Evolutionary conservation across 1,140 invertebrate species (phyloP), one percentile per base, ranked within the genome.

Genomic region (Drosophila lacteicornis): DNA sequence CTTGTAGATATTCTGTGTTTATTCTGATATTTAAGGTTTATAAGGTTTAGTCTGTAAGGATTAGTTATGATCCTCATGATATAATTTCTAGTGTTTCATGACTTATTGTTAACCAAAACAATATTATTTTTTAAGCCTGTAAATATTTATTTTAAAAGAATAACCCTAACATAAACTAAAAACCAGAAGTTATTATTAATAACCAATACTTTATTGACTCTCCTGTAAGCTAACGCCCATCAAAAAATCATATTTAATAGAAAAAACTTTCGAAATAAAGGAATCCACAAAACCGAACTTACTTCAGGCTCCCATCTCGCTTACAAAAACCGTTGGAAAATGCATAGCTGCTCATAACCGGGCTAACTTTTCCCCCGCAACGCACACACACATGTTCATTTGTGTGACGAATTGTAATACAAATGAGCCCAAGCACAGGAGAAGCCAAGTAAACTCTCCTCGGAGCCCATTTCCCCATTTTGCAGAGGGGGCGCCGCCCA

Each of bases 351-450:
- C 50, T 75, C 61, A 75, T 76, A 77, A 59, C 53, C 55, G 46
- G 55, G 38, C 56, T 71, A 82, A 85, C 51, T 86, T 85, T 79
- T 62, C 46, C 27, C 22, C 51, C 11, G 7, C 43, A 56, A 59
- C 43, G 30, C 55, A 60, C 62, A 60, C 45, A 40, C 17, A 27
- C 12, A 17, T 25, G 42, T 17, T 30, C 38, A 33, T 67, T 70
- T 77, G 58, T 81, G 69, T 88, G 84, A 88, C 80, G 84, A 88
- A 88, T 90, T 88, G 84, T 88, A 86, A 80, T 83, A 88, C 85
- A 88, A 88, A 88, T 88, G 84, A 88, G 84, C 68, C 65, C 56
- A 49, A 51, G 56, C 36, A 47, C 42, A 38, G 46, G 62, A 27
- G 33, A 25, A 46, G 42, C n/a, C 43, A 43, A 49, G 19, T 12